Conservation (phyloP, 92 coral and sea anemone species). For the Porites evermanni region DNA sequence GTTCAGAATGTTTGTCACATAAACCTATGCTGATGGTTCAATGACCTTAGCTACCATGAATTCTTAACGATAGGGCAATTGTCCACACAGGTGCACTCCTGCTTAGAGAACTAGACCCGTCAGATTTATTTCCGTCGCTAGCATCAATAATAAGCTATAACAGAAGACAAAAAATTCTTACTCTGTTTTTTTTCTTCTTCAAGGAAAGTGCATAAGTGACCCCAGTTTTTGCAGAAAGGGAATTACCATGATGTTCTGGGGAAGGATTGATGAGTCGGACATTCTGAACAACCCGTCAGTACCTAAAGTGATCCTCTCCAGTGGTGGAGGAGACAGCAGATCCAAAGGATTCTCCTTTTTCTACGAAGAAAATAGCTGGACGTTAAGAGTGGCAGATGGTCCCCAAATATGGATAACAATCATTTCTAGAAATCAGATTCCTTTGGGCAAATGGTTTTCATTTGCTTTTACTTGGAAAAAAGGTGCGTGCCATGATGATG, state of each 20-base stretch:
- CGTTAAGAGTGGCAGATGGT: conserved; percentile 15
- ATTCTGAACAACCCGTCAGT: background rate
- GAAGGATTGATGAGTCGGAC: background rate
- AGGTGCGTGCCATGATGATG: background rate
- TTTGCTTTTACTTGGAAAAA: conserved; percentile 34
- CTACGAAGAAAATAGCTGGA: background rate
- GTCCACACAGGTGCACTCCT: too few species aligned
- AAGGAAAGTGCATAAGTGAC: conserved; percentile 32
- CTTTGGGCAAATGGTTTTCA: conserved; percentile 31
- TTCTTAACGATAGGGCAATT: too few species aligned
- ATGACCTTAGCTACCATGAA: too few species aligned
- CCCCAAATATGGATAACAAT: conserved; percentile 11
- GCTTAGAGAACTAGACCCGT: too few species aligned
- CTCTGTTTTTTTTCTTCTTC: background rate
- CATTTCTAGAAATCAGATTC: conserved; percentile 5
- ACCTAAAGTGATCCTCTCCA: conserved; percentile 29
- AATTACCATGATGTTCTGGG: conserved; percentile 49
- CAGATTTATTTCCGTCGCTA: too few species aligned
- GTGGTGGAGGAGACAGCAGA: conserved; percentile 32
- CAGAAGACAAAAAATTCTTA: too few species aligned
- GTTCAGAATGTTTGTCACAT: too few species aligned
- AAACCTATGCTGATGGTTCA: too few species aligned
- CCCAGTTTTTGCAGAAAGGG: conserved; percentile 24
- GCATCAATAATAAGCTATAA: too few species aligned
- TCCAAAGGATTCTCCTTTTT: conserved; percentile 45